phyloP scores from a whole-genome alignment of 2,113 vertebrate species.

The Nestor notabilis region DNA sequence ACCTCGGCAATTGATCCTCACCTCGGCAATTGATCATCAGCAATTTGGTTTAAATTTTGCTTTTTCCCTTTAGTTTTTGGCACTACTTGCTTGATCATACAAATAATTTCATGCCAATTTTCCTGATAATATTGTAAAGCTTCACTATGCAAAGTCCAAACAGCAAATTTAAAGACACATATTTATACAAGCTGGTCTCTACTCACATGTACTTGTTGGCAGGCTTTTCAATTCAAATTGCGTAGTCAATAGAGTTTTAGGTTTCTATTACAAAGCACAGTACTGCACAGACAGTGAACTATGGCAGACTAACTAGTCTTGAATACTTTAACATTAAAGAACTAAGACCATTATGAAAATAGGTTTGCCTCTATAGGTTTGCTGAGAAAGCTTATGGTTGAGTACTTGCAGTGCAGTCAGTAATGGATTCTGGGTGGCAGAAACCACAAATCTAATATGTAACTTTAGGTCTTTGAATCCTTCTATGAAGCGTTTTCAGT shows the following conservation, averaged over 20 bases:
- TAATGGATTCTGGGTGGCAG: accelerated
- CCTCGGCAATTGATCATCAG: too few relatives aligned
- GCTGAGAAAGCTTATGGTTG: neutral
- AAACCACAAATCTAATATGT: too few relatives aligned
- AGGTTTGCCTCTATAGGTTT: neutral
- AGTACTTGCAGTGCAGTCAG: neutral
- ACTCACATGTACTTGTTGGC: neutral
- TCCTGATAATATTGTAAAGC: neutral
- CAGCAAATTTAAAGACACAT: neutral
- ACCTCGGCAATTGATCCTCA: too few relatives aligned
- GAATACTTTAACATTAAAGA: neutral
- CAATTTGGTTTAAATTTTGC: neutral
- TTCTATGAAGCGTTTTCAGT: neutral
- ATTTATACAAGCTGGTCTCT: neutral
- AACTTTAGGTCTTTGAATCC: neutral
- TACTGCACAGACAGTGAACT: neutral
- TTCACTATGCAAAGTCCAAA: neutral
- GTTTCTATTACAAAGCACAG: neutral
- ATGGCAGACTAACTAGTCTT: neutral
- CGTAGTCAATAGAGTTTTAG: neutral
- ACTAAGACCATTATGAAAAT: neutral
- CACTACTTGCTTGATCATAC: neutral
- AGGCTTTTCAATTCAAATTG: neutral
- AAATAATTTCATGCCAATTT: neutral
- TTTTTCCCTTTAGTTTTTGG: neutral